Evolutionary conservation across 23 tunicate species (phyloP).

Genomic region (Botrylloides violaceus): DNA sequence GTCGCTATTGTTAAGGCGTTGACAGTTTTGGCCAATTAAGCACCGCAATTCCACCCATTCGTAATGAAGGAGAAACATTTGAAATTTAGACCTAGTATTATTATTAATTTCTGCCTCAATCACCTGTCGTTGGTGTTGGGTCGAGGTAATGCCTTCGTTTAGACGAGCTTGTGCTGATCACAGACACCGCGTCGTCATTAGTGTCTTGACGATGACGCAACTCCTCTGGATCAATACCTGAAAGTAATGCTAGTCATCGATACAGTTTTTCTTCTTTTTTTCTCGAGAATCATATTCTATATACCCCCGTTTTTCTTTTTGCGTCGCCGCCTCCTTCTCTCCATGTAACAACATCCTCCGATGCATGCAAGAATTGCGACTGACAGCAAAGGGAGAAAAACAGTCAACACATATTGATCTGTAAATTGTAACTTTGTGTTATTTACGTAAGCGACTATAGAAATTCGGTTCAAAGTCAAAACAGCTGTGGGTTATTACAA

Average conservation of each 20-base stretch:
- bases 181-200: conserved; percentile 60
- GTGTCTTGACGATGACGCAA: conserved; percentile 21
- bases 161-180: conserved; percentile 45
- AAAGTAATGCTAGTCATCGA: not conserved
- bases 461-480: too few relatives aligned
- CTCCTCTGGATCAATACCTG: conserved; percentile 18
- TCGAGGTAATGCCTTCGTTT: conserved; percentile 65
- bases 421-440: not conserved
- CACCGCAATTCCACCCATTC: too few relatives aligned
- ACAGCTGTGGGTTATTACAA: not conserved
- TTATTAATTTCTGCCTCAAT: too few relatives aligned
- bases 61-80: too few relatives aligned
- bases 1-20: too few relatives aligned
- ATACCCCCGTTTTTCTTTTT: conserved; percentile 41
- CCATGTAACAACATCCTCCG: conserved; percentile 89
- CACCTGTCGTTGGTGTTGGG: conserved; percentile 67
- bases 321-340: conserved; percentile 44
- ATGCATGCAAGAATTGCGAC: conserved; percentile 69
- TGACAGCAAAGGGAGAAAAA: conserved; percentile 79
- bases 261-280: too few relatives aligned
- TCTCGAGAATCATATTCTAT: not conserved
- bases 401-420: conserved; percentile 88
- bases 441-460: too few relatives aligned
- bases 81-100: too few relatives aligned
- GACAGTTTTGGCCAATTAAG: too few relatives aligned